Evolutionary conservation across 2,113 vertebrate species (phyloP).

Genomic region (Halichoerus grypus): DNA sequence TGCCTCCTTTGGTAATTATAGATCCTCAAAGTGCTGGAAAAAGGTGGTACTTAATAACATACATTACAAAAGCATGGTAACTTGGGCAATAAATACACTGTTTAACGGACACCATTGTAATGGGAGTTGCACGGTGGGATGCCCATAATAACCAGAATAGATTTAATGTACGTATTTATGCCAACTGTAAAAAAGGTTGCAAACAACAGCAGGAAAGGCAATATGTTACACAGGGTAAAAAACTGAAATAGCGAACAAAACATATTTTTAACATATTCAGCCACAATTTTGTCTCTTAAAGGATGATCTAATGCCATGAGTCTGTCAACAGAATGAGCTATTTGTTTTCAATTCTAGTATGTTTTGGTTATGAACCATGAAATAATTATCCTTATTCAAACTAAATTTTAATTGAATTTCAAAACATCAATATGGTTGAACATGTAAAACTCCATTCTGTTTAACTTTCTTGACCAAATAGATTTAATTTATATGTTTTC

Average conservation of each 20-base stretch:
- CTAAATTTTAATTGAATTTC: constrained; percentile 78
- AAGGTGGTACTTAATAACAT: constrained; percentile 24
- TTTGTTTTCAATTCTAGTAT: constrained; percentile 55
- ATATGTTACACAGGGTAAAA: constrained; percentile 5
- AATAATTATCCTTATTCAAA: constrained; percentile 71
- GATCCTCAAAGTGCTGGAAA: constrained; percentile 57
- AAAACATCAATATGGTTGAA: constrained; percentile 44
- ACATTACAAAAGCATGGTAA: neutral
- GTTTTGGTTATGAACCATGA: constrained; percentile 68
- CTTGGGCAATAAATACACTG: constrained; percentile 56
- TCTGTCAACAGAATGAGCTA: constrained; percentile 49
- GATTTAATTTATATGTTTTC: constrained; percentile 37
- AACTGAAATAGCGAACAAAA: neutral
- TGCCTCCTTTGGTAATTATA: constrained; percentile 39
- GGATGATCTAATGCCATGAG: constrained; percentile 57
- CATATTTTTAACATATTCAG: constrained; percentile 57
- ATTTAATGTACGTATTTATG: constrained; percentile 57
- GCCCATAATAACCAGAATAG: constrained; percentile 14
- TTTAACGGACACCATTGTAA: neutral
- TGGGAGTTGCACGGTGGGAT: neutral
- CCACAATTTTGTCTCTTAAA: constrained; percentile 64
- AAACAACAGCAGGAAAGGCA: constrained; percentile 33
- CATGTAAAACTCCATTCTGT: constrained; percentile 58
- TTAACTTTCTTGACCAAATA: constrained; percentile 79
- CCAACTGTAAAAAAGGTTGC: constrained; percentile 54